These are phyloP conservation scores for Microchirus variegatus DNA, from an alignment of 2,797 vertebrate genomes.

Conservation along the genomic window DNA sequence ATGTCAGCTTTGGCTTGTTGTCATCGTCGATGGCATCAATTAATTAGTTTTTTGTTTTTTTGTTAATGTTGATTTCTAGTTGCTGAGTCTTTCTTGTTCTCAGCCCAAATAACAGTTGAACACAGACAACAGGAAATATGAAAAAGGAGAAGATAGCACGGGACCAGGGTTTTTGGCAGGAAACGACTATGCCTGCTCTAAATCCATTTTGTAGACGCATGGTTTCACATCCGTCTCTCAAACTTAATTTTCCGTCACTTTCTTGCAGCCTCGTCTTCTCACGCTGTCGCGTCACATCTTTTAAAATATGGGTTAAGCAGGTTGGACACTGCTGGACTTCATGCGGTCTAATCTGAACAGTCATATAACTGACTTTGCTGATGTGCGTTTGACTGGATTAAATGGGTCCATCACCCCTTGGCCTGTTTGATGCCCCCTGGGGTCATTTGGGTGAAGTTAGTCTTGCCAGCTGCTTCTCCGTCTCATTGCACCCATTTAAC, in stretches of 20 bases:
- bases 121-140: constrained; percentile 13
- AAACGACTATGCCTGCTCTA: neutral
- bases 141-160: constrained; percentile 9
- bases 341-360: no score
- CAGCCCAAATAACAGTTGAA: constrained; percentile 5
- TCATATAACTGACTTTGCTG: no score
- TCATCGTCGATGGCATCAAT: neutral
- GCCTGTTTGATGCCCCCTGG: constrained; percentile 8
- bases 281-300: no score
- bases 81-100: neutral
- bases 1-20: constrained; percentile 15
- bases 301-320: neutral
- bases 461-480: constrained; percentile 53
- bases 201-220: constrained; percentile 4
- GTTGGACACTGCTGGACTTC: neutral
- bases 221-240: neutral
- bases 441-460: constrained; percentile 35
- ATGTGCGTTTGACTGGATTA: neutral
- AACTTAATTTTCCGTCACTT: neutral
- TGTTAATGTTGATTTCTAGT: constrained; percentile 1
- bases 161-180: constrained; percentile 3
- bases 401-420: constrained; percentile 7
- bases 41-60: constrained; percentile 6
- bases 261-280: neutral
- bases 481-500: constrained; percentile 45